A percentile compares a stretch with the other conserved stretches of the same genome.
These are phyloP conservation scores for Pyrochroa serraticornis DNA, from an alignment of 2,888 invertebrate genomes.

Conservation along the genomic window DNA sequence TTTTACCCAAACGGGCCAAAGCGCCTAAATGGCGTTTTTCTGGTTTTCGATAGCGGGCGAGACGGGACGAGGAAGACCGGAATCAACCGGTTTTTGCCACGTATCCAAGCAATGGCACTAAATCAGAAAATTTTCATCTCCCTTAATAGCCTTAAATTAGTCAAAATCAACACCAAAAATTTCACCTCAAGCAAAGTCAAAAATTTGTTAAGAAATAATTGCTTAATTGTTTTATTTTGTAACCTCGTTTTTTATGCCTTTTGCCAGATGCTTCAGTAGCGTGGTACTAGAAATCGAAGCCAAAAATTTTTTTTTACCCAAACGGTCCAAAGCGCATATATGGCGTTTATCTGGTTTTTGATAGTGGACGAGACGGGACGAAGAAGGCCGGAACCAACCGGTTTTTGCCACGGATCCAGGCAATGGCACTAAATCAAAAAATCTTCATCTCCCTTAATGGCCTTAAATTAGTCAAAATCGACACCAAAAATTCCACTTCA, in stretches of 20 bases:
- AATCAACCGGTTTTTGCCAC: constrained; percentile 61
- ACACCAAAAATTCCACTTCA: no score
- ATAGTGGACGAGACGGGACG: constrained; percentile 36
- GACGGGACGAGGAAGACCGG: constrained; percentile 44
- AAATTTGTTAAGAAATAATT: no score
- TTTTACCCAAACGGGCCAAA: constrained; percentile 79
- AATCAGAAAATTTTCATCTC: background rate
- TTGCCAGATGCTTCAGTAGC: no score
- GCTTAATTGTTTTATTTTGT: no score
- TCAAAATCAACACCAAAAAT: no score
- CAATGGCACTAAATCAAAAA: no score
- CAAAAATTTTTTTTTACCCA: no score
- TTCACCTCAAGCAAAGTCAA: no score
- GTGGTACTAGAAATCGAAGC: no score
- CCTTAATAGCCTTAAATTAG: background rate
- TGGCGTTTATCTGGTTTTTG: constrained; percentile 71
- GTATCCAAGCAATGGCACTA: constrained; percentile 43
- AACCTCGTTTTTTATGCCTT: no score
- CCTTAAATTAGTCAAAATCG: no score
- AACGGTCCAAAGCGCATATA: constrained; percentile 80
- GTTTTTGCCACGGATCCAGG: constrained; percentile 59
- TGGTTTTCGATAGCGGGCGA: constrained; percentile 44
- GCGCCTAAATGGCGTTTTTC: constrained; percentile 84
- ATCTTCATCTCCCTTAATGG: no score
- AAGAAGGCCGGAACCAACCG: constrained; percentile 57